Evolutionary conservation across 1,140 invertebrate species (phyloP).

Genomic region (Venturia canescens): DNA sequence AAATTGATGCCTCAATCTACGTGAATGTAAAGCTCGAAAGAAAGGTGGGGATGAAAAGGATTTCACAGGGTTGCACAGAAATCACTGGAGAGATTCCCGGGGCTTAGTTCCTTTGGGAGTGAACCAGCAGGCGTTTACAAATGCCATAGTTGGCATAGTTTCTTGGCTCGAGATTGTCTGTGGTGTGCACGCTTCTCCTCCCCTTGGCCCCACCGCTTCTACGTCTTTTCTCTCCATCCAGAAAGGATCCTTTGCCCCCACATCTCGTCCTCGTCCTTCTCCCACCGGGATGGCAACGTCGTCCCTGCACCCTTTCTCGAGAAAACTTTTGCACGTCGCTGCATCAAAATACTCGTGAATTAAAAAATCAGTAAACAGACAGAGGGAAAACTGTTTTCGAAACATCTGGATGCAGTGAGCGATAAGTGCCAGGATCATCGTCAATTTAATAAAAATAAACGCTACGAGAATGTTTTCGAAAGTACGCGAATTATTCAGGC

Average conservation of each 20-base stretch:
- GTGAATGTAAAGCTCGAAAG: not conserved
- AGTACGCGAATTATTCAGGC: too few species aligned
- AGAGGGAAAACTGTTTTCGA: too few species aligned
- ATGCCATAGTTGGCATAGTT: conserved; percentile 47
- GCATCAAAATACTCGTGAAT: conserved; percentile 29
- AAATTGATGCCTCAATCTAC: not conserved
- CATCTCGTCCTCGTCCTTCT: not conserved
- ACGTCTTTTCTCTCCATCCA: not conserved
- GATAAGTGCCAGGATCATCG: too few species aligned
- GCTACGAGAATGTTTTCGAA: too few species aligned
- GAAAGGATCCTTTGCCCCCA: conserved; percentile 1
- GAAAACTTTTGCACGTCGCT: conserved; percentile 24
- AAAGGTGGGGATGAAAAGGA: not conserved
- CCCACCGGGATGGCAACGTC: not conserved
- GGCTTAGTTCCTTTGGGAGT: conserved; percentile 43
- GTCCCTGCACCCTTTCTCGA: conserved; percentile 15
- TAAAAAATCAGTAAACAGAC: not conserved
- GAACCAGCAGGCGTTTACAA: conserved; percentile 47
- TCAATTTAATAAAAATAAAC: too few species aligned
- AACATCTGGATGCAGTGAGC: too few species aligned
- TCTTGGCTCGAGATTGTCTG: conserved; percentile 34
- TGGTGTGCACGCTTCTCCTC: conserved; percentile 23
- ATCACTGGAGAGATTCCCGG: conserved; percentile 45
- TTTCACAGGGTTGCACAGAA: conserved; percentile 44
- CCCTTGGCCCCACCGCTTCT: not conserved